Base-by-base conservation (phyloP, 2,113 vertebrate genomes). In the Blennius ocellaris region DNA sequence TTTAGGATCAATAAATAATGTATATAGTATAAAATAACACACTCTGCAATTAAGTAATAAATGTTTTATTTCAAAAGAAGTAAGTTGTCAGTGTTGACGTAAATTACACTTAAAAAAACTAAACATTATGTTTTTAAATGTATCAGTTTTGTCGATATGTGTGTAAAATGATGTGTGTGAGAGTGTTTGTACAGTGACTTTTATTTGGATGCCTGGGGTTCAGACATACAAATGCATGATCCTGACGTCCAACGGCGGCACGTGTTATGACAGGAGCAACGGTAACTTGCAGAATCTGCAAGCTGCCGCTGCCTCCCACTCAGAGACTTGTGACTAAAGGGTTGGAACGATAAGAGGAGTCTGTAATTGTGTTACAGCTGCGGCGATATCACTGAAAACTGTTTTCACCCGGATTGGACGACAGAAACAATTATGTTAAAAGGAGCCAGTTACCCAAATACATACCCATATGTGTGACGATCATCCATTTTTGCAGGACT, bases 331-430 rank as follows among this genome's bases (percentile, higher is more conserved):
- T 65, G 47, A 81, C n/a, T 30, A 4, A 43, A 30, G 84, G 87
- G 89, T 91, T 91, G 87, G 85, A 81, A 90, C 83, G 89, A 91
- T 91, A 80, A 66, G 11, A 52, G 1, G 41, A 1, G 0, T 47
- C 45, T 30, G 21, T 30, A 0, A 45, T 49, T 37, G 40, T 11
- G 14, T 50, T 8, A 49, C 44, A 52, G 41, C 57, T n/a, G 36
- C 39, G 63, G 17, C 17, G 3, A 60, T 36, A 39, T 15, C 0
- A 2, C n/a, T n/a, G 1, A 40, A 55, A 36, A 54, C 45, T 7
- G 14, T 8, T 15, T 15, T 8, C 7, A 36, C 10, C 53, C 51
- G 7, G 5, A 52, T 41, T 59, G 48, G 50, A 45, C 41, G 16
- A 57, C 3, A 52, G 14, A 6, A 15, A 48, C 14, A 5, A 1